A percentile compares a stretch with the other conserved stretches of the same genome.
Conservation (phyloP, 1,140 invertebrate species). For the Pseudomyrmex pallidus region DNA sequence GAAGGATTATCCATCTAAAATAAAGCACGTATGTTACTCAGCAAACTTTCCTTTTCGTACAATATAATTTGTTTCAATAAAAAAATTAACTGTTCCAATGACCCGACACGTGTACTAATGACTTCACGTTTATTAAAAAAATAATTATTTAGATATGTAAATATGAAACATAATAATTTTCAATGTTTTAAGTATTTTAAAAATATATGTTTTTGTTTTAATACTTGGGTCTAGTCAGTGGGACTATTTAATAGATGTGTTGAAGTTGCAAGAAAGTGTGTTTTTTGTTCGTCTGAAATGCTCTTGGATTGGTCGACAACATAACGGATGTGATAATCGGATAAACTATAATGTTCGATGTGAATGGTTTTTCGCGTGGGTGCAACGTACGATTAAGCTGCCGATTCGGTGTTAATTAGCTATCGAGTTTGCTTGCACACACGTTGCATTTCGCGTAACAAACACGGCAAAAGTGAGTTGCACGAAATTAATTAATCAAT, state of each 20-base stretch:
- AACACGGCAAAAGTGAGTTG: constrained; percentile 34
- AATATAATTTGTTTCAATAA: too few species aligned
- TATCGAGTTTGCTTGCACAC: constrained; percentile 14
- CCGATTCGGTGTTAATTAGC: constrained; percentile 19
- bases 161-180: too few species aligned
- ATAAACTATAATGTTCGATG: neutral
- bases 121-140: too few species aligned
- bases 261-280: too few species aligned
- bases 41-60: neutral
- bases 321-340: neutral
- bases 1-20: constrained; percentile 78
- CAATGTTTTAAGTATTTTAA: too few species aligned
- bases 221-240: too few species aligned
- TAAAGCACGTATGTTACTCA: constrained; percentile 79
- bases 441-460: neutral
- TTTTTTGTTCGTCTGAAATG: neutral
- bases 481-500: constrained; percentile 54
- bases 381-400: constrained; percentile 9
- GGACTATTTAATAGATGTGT: too few species aligned
- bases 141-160: too few species aligned
- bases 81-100: too few species aligned
- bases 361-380: neutral
- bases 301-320: neutral
- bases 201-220: too few species aligned
- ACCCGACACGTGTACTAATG: too few species aligned